Base-by-base conservation (phyloP, 2,797 vertebrate genomes). In the Danionella dracula region DNA sequence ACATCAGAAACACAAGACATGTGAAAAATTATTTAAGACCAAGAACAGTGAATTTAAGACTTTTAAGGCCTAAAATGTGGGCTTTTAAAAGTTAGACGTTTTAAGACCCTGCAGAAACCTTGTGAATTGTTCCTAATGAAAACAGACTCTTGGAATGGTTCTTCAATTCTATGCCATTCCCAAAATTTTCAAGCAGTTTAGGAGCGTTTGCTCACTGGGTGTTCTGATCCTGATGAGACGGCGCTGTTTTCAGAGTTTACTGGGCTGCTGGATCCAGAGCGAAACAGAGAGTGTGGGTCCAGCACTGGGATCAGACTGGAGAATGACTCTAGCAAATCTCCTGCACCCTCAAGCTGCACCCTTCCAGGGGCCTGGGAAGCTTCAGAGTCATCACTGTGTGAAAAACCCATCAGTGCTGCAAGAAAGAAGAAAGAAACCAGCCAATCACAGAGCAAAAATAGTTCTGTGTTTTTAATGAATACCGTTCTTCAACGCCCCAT, bases 221-320 rank as follows among this genome's bases (percentile, higher is more conserved):
- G 94, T 73, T 99, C 97, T 0, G 97, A 99, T 66, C 96, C 94
- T 13, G 96, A 99, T 79, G 96, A 98, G 84, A 99, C 93, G 32
- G 93, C 94, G 16, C 97, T 99, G 74, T 94, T 97, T 78, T 99
- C 96, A 0, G 97, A 99, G 85, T 99, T 96, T 0, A 94, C 95
- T 4, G 96, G 96, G 71, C 97, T 99, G 87, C 93, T 97, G 72
- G 95, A 98, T 21, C 94, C 94, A 0, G 96, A 99, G 77, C 96
- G 94, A 84, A 98, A 72, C 53, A 97, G 87, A 51, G 92, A 94
- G 40, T 89, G 88, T 0, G 91, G 90, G 49, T 76, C 70, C 2
- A 57, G 32, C 2, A 31, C 37, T 49, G 92, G 87, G 0, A 90
- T 77, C 1, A 93, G 87, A 0, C 88, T 82, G 7, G 93, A 87